Percentiles rank a stretch among this genome's conserved stretches.
These are phyloP conservation scores for Arenicola marina DNA, from an alignment of 2,888 invertebrate species.

Conservation along the genomic window DNA sequence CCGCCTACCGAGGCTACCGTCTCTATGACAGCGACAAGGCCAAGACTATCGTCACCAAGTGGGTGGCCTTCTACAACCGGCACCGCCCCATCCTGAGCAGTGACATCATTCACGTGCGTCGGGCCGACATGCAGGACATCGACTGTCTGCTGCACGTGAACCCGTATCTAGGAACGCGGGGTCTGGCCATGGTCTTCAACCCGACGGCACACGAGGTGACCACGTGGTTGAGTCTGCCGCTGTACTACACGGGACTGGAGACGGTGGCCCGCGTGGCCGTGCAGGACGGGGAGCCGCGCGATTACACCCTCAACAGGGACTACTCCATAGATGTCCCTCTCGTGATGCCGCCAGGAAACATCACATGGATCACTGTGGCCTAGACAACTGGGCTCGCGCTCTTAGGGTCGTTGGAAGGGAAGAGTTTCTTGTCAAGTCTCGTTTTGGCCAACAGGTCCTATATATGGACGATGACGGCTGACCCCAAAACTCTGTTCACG, in stretches of 20 bases:
- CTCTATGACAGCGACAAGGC: conserved; percentile 30
- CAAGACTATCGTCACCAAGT: conserved; percentile 27
- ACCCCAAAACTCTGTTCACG: no score
- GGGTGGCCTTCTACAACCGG: conserved; percentile 35
- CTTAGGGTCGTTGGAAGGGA: no score
- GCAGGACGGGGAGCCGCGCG: conserved; percentile 4
- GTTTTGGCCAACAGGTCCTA: no score
- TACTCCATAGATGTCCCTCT: conserved; percentile 23
- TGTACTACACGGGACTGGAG: conserved; percentile 34
- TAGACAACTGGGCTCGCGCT: no score
- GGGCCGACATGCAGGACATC: conserved; percentile 34
- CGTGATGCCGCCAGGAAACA: conserved; percentile 15
- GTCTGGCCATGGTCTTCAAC: conserved; percentile 35
- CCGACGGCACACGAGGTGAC: conserved; percentile 22
- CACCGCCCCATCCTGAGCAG: conserved; percentile 33
- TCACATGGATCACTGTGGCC: no score
- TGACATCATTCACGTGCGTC: conserved; percentile 33
- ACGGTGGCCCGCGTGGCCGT: conserved; percentile 19
- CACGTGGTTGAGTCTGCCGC: conserved; percentile 23
- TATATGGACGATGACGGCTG: no score
- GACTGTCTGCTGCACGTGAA: conserved; percentile 35
- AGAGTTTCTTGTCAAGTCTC: no score
- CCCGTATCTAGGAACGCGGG: conserved; percentile 25
- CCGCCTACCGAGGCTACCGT: conserved; percentile 33
- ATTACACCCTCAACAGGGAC: conserved; percentile 20